Percentiles rank a stretch among this genome's conserved stretches.
Evolutionary conservation across 1,140 invertebrate genomes (phyloP).

Genomic region (Eumeta japonica): DNA sequence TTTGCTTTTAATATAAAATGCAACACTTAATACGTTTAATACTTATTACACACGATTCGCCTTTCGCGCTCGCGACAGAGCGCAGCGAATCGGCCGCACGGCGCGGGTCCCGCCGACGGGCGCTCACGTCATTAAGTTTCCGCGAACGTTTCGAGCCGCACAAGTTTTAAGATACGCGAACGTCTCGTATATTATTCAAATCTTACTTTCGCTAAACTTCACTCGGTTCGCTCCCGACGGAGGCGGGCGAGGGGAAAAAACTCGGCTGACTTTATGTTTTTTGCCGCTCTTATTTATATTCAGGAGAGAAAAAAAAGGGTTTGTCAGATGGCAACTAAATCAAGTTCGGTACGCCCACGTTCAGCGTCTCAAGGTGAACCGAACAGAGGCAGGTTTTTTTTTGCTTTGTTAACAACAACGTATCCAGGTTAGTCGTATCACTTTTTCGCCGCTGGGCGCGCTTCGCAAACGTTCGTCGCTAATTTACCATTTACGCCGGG

Average conservation of each 20-base stretch:
- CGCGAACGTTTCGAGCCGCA: slow-evolving; percentile 9
- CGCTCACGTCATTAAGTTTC: slow-evolving; percentile 10
- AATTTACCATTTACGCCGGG: no score
- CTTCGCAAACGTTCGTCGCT: no score
- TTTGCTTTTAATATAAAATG: no score
- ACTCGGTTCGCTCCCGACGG: slow-evolving; percentile 24
- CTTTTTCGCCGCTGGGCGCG: no score
- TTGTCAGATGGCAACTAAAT: slow-evolving; percentile 52
- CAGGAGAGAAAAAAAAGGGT: slow-evolving; percentile 54
- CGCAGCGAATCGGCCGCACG: no score
- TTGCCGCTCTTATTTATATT: slow-evolving; percentile 52
- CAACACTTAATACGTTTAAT: no score
- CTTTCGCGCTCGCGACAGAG: no score
- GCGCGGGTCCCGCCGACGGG: no score
- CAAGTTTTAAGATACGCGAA: slow-evolving; percentile 31
- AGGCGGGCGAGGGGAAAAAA: slow-evolving; percentile 33
- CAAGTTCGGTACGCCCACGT: slow-evolving; percentile 45
- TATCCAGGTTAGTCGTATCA: slow-evolving; percentile 27
- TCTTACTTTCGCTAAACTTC: slow-evolving; percentile 47
- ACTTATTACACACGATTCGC: no score
- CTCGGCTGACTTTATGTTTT: slow-evolving; percentile 40
- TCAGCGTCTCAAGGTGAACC: slow-evolving; percentile 38
- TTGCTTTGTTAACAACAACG: slow-evolving; percentile 20
- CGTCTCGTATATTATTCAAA: slow-evolving; percentile 48
- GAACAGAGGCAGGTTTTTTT: slow-evolving; percentile 34